Conservation (phyloP, 2,797 vertebrate genomes). For the Micropoecilia bifurca region DNA sequence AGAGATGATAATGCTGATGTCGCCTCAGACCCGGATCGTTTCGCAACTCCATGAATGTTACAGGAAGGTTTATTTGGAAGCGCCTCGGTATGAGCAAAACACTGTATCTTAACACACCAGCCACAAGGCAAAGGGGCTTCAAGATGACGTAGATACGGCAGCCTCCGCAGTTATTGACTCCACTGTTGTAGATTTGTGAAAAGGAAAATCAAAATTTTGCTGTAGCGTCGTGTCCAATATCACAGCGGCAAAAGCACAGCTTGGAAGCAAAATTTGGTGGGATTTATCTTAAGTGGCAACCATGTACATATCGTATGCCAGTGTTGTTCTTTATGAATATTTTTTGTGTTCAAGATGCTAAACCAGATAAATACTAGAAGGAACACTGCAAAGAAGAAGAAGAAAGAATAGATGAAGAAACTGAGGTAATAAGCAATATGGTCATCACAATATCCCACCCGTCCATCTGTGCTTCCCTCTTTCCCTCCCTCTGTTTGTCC, state of each 20-base stretch:
- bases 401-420: background rate
- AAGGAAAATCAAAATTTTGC: background rate
- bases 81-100: background rate
- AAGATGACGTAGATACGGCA: background rate
- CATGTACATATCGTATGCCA: background rate
- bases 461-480: background rate
- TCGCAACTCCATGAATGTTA: conserved; percentile 11
- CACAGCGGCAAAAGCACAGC: background rate
- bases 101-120: background rate
- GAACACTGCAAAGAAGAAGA: background rate
- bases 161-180: background rate
- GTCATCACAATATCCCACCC: background rate
- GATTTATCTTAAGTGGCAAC: background rate
- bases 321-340: background rate
- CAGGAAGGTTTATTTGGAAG: background rate
- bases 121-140: background rate
- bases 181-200: background rate
- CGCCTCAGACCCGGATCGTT: conserved; percentile 39
- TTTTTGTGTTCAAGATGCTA: background rate
- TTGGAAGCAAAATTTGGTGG: background rate
- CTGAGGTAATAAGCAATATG: background rate
- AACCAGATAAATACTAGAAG: background rate
- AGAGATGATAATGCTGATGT: conserved; percentile 36
- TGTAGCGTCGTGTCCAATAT: background rate
- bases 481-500: background rate